Conservation (phyloP, 2,113 vertebrate species). For the Nyctibius bracteatus region DNA sequence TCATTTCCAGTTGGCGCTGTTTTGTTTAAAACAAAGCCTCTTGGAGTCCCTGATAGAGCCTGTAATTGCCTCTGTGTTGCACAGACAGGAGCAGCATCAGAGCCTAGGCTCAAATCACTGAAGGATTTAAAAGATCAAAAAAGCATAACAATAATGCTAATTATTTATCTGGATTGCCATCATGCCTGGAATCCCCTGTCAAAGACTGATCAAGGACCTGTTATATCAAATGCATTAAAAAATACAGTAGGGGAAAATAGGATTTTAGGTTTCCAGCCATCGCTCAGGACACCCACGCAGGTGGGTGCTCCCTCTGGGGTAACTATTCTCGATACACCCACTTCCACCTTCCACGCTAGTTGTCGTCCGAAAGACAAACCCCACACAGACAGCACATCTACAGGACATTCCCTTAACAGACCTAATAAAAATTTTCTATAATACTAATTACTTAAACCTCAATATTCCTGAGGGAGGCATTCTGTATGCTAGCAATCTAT, state of each 20-base stretch:
- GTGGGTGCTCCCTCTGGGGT: not conserved
- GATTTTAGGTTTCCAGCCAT: not conserved
- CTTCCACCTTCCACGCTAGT: not conserved
- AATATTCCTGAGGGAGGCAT: not conserved
- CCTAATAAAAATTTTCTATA: not conserved
- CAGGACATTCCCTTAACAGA: not conserved
- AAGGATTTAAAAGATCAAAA: not conserved
- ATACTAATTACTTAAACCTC: not conserved
- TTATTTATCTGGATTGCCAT: not conserved
- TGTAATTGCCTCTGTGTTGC: not conserved
- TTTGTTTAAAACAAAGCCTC: not conserved
- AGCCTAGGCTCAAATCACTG: not conserved
- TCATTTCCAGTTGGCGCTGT: not conserved
- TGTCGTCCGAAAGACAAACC: not conserved
- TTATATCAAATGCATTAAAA: not conserved
- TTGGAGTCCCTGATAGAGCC: not conserved
- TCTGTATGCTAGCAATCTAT: not conserved
- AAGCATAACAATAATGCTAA: not conserved
- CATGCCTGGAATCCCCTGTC: not conserved
- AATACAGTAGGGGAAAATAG: not conserved
- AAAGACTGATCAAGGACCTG: not conserved
- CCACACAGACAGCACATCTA: not conserved
- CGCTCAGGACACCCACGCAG: fast-evolving
- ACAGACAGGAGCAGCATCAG: not conserved
- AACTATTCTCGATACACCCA: not conserved